Base-by-base conservation (phyloP, 2,888 invertebrate genomes). In the Minunthozetes semirufus region DNA sequence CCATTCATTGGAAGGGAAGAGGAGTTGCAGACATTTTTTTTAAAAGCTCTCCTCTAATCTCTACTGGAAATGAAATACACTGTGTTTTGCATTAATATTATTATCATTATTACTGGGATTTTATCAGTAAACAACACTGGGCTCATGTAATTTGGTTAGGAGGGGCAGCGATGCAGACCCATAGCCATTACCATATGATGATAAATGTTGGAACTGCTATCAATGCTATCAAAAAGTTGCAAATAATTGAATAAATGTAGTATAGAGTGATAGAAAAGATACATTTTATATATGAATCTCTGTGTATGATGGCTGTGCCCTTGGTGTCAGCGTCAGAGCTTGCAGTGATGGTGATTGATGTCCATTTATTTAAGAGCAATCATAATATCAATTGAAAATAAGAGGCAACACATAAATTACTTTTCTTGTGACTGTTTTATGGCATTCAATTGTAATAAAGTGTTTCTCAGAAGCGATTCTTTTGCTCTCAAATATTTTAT, bases 371-470 rank as follows among this genome's bases (percentile, higher is more conserved):
- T 56, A 56, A 56, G 19, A 56, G 13, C 56, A 56, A 56, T 56
- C 56, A 56, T 56, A 56, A 17, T 56, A 56, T 56, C 56, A 56
- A 56, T 56, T 56, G 56, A 56, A n/a, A 56, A 22, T 56, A 56
- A 56, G 56, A 33, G 22, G 19, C 56, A 8, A 5, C 19, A 56
- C n/a, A 56, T 56, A 56, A 56, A 56, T 56, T 56, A 56, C 56
- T 56, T 56, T 56, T 56, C 56, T 25, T 19, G 4, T 56, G 19
- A n/a, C 56, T 25, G 19, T n/a, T 48, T 17, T 48, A 48, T 48
- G 13, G 48, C 15, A 11, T 17, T 48, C 8, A 48, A 17, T 17
- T 48, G 15, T 48, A 48, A 17, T 25, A 56, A 56, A 56, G 56
- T n/a, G 22, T 61, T 61, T 61, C 29, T 29, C 2, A 27, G 29